Percentiles rank a stretch among this genome's conserved stretches.
These are phyloP conservation scores for Boleophthalmus pectinirostris DNA, from an alignment of 2,113 vertebrate genomes.

Conservation along the genomic window DNA sequence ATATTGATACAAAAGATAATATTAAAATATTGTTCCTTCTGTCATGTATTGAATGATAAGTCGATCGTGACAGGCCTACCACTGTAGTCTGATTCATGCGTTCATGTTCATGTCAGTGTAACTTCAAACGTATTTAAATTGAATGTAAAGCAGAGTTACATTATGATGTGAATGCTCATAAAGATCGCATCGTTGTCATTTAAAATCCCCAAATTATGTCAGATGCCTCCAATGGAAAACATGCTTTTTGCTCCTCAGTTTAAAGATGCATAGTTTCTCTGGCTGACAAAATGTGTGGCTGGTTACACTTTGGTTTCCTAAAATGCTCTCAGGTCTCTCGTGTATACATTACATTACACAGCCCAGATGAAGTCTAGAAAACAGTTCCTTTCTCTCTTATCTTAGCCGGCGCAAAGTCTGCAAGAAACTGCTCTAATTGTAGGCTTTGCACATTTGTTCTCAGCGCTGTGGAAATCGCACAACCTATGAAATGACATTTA, in stretches of 20 bases:
- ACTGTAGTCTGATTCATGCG: too few relatives aligned
- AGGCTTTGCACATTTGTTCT: slow-evolving; percentile 59
- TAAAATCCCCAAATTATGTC: slow-evolving; percentile 6
- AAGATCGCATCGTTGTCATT: background rate
- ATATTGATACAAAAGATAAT: too few relatives aligned
- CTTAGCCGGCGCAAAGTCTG: slow-evolving; percentile 56
- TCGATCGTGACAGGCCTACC: too few relatives aligned
- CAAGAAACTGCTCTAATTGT: slow-evolving; percentile 58
- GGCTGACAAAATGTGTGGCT: slow-evolving; percentile 20
- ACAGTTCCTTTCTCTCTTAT: slow-evolving; percentile 34
- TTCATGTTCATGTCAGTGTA: too few relatives aligned
- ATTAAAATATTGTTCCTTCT: too few relatives aligned
- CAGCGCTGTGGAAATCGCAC: slow-evolving; percentile 62
- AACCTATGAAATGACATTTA: slow-evolving; percentile 74
- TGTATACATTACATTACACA: slow-evolving; percentile 33
- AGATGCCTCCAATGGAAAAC: slow-evolving; percentile 5
- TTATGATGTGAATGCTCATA: background rate
- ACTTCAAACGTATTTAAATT: too few relatives aligned
- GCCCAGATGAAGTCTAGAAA: slow-evolving; percentile 31
- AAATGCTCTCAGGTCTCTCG: slow-evolving; percentile 36
- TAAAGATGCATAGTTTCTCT: background rate
- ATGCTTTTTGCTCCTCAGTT: slow-evolving; percentile 9
- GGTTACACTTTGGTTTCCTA: slow-evolving; percentile 31
- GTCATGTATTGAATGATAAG: too few relatives aligned
- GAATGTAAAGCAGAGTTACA: too few relatives aligned